Conservation (phyloP, 2,888 invertebrate genomes). For the Meandrusa payeni region DNA sequence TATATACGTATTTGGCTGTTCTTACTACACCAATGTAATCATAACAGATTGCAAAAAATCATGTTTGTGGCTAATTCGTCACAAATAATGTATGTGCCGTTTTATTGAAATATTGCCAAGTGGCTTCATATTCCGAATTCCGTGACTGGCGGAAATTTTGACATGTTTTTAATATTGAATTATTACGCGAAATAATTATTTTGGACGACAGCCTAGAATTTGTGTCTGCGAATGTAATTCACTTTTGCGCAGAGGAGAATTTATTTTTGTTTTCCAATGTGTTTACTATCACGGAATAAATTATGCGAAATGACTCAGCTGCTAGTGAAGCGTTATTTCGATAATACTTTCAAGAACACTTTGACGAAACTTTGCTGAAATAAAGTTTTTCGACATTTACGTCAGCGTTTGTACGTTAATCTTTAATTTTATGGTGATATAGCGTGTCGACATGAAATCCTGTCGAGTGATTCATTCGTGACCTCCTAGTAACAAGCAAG, state of each 20-base stretch:
- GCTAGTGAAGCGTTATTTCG: neutral
- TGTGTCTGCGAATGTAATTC: conserved; percentile 15
- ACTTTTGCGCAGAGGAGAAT: conserved; percentile 6
- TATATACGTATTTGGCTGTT: neutral
- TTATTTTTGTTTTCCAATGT: conserved; percentile 17
- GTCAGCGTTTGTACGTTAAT: conserved; percentile 3
- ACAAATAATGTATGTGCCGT: conserved; percentile 37
- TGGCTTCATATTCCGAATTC: conserved; percentile 37
- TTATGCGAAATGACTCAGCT: conserved; percentile 1
- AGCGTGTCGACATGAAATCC: conserved; percentile 45
- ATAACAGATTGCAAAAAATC: conserved; percentile 1
- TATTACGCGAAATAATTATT: conserved; percentile 11
- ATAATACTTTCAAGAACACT: neutral
- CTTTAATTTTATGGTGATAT: conserved; percentile 35
- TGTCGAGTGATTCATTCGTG: conserved; percentile 40
- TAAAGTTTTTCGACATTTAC: conserved; percentile 3
- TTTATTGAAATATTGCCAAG: conserved; percentile 57
- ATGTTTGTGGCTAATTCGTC: conserved; percentile 14
- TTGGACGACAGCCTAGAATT: conserved; percentile 20
- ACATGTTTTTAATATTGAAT: conserved; percentile 41
- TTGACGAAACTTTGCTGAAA: neutral
- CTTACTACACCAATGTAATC: neutral
- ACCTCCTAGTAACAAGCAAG: conserved; percentile 25
- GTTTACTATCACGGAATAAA: neutral
- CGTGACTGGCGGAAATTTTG: conserved; percentile 38